Evolutionary conservation across 2,888 invertebrate genomes (phyloP).

Genomic region (Cantharis flavilabris): DNA sequence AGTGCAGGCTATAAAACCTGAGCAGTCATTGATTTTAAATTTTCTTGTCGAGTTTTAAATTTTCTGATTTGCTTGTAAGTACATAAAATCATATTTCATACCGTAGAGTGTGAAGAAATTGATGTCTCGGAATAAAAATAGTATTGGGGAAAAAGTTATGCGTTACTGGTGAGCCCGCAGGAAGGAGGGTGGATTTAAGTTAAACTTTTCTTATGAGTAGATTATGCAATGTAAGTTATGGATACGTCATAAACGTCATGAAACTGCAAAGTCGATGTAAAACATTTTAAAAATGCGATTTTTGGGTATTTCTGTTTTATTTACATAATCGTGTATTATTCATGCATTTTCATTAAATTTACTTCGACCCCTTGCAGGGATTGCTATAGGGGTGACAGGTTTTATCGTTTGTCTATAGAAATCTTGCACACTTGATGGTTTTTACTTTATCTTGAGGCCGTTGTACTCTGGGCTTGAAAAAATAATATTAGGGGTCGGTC

Average conservation of each 20-base stretch:
- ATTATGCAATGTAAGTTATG: slow-evolving; percentile 14
- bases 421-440: slow-evolving; percentile 15
- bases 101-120: slow-evolving; percentile 49
- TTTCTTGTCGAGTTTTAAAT: slow-evolving; percentile 40
- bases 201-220: slow-evolving; percentile 6
- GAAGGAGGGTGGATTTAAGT: slow-evolving; percentile 25
- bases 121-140: slow-evolving; percentile 55
- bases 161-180: slow-evolving; percentile 41
- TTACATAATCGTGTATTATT: slow-evolving; percentile 40
- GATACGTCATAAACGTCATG: neutral
- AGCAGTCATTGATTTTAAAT: slow-evolving; percentile 34
- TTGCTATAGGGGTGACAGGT: slow-evolving; percentile 30
- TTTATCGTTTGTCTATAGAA: slow-evolving; percentile 35
- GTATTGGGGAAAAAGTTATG: slow-evolving; percentile 49
- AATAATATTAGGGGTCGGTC: neutral
- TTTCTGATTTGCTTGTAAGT: slow-evolving; percentile 47
- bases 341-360: slow-evolving; percentile 34
- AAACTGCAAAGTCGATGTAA: neutral
- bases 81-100: slow-evolving; percentile 53
- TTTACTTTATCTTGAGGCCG: neutral
- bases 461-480: neutral
- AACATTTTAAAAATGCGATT: neutral
- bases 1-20: slow-evolving; percentile 13
- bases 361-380: slow-evolving; percentile 23
- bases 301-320: neutral